Base-by-base conservation (phyloP, 2,113 vertebrate species). In the Thinocorus orbignyianus region DNA sequence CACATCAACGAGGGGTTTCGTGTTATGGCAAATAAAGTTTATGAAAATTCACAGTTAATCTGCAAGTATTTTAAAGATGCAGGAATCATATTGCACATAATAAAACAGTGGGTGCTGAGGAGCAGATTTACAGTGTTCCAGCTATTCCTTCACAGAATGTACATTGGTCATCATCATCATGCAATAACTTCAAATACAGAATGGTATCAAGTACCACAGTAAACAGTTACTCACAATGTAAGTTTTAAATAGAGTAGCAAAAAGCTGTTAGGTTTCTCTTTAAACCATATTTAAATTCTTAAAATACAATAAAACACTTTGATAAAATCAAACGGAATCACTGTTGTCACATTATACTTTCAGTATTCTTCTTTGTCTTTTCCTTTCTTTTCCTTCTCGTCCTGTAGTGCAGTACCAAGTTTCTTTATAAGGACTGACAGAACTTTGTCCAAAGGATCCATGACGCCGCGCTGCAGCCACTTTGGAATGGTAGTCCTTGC, bases 381-480 rank as follows among this genome's bases (percentile, higher is more conserved):
- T 96, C 98, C 98, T 98, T 98, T 99, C 98, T 98, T 99, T 39
- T 99, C 99, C 92, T 99, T 99, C 95, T 99, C 99, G 51, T 99
- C 99, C 96, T 99, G 99, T 92, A 99, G 98, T 70, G 99, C 99
- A 23, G 98, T 99, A 81, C 99, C 99, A 3, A 99, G 98, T 95
- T 99, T 99, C 97, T 99, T 99, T 70, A 99, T 99, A 28, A 99
- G 99, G 81, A 99, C 99, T 0, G 99, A 99, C 81, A 99, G 96
- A 65, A 99, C 99, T 92, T 99, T 99, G 97, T 99, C 99, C 97
- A 99, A 93, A 11, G 99, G 99, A 97, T 99, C 99, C 99, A 99
- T 99, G 86, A 99, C 99, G 9, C 99, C 99, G n/a, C 99, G 98
- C 96, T 99, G 99, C 94, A 99, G 99, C 99, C 99, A 99, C 97